phyloP scores from a whole-genome alignment of 2,888 invertebrate species.

The Rhagophthalmus giganteus region DNA sequence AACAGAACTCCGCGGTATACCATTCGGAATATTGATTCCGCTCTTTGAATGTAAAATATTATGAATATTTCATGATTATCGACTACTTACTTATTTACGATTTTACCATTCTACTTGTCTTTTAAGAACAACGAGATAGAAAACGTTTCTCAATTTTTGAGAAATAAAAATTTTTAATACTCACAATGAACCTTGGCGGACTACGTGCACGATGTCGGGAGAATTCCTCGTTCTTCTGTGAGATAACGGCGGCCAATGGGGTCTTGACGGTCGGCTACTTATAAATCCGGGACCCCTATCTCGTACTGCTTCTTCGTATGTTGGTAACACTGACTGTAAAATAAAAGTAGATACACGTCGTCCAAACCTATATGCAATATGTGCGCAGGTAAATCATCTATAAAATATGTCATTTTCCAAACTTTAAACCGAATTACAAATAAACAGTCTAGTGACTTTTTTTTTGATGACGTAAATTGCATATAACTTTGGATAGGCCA shows the following conservation, averaged over 20 bases:
- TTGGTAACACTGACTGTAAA: constrained; percentile 54
- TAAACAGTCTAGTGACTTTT: too few relatives aligned
- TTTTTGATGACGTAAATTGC: too few relatives aligned
- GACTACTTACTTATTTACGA: neutral
- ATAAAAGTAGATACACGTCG: too few relatives aligned
- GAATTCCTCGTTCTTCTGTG: constrained; percentile 46
- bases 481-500: too few relatives aligned
- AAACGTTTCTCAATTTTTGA: neutral
- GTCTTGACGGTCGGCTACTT: constrained; percentile 46
- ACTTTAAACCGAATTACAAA: too few relatives aligned
- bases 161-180: constrained; percentile 36
- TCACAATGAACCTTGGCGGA: constrained; percentile 55
- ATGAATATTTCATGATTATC: constrained; percentile 24
- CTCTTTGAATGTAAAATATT: constrained; percentile 32
- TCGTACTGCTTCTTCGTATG: constrained; percentile 59
- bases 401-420: too few relatives aligned
- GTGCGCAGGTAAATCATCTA: too few relatives aligned
- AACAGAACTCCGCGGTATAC: constrained; percentile 39
- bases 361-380: too few relatives aligned
- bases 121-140: neutral
- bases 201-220: constrained; percentile 47
- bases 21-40: constrained; percentile 37
- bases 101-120: too few relatives aligned
- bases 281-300: constrained; percentile 45
- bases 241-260: constrained; percentile 53